Base-by-base conservation (phyloP, 1,140 invertebrate species). In the Tetranychus cinnabarinus region DNA sequence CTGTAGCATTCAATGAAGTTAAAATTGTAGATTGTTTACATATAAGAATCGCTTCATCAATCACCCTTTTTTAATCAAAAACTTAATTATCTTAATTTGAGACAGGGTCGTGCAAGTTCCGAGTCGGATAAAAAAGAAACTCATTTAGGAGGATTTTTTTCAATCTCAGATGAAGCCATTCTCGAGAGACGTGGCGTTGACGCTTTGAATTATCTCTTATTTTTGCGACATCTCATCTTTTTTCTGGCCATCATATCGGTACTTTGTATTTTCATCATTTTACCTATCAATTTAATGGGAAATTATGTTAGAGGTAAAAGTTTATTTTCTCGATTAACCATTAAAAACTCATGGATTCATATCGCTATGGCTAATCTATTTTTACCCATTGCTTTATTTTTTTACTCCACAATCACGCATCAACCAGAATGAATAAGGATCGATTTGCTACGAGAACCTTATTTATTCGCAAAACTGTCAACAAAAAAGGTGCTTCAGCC, bases 181-280 rank as follows among this genome's bases (percentile, higher is more conserved):
- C 74, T 85, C 35, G 77, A 81, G 59, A 85, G 90, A 70, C 86
- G 86, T 69, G 91, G 91, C 1, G 81, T 81, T 1, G 91, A 96
- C 79, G 89, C 89, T 4, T 78, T 90, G 8, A 83, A 93, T 71
- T 97, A 96, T 70, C 75, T 96, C 61, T 85, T 85, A 3, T 96
- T 96, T 72, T 87, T 95, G 72, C 79, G 86, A 65, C 87, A 95
- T 74, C 77, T 95, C 34, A 86, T 96, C 65, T 74, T 86, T 5
- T 80, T 90, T 60, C 81, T 85, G 69, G 75, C 78, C 33, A 79
- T 91, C 55, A 81, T 95, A 39, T 85, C 81, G 37, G 64, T 76
- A 15, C 66, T 78, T 50, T 74, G 72, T 56, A 64, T 88, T 10
- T 76, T 83, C 55, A 68, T 78, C 56, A 67, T 78, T 31, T 65